Conservation (phyloP, 2,888 invertebrate genomes). For the Mamestra brassicae region DNA sequence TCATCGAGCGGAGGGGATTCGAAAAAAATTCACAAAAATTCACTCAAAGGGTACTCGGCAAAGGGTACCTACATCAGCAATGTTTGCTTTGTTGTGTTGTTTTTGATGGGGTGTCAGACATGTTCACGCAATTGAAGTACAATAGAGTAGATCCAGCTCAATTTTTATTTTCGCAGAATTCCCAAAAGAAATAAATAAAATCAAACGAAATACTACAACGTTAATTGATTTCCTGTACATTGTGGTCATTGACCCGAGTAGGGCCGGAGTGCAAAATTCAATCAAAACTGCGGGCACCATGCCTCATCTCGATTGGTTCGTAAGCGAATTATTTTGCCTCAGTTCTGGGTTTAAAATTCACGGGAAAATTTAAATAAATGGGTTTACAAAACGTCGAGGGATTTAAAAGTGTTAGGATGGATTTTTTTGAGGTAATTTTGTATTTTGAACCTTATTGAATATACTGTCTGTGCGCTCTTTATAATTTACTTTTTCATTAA, state of each 20-base stretch:
- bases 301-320: conserved; percentile 15
- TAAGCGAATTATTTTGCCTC: conserved; percentile 25
- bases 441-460: not conserved
- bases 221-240: conserved; percentile 29
- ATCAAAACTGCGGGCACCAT: conserved; percentile 38
- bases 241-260: conserved; percentile 24
- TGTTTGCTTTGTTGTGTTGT: no score
- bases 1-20: no score
- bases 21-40: no score
- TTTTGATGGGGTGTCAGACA: no score
- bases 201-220: conserved; percentile 11
- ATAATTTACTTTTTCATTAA: no score
- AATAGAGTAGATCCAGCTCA: not conserved
- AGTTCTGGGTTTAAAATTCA: conserved; percentile 24
- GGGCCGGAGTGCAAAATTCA: conserved; percentile 38
- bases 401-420: not conserved
- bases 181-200: conserved; percentile 7
- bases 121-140: not conserved
- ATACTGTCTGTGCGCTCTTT: not conserved
- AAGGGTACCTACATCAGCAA: no score
- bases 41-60: no score
- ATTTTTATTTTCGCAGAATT: not conserved
- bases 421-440: not conserved
- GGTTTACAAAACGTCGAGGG: not conserved
- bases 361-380: not conserved